These are phyloP conservation scores for Zoanthus sociatus DNA, from an alignment of 92 coral and sea anemone species.

Conservation along the genomic window DNA sequence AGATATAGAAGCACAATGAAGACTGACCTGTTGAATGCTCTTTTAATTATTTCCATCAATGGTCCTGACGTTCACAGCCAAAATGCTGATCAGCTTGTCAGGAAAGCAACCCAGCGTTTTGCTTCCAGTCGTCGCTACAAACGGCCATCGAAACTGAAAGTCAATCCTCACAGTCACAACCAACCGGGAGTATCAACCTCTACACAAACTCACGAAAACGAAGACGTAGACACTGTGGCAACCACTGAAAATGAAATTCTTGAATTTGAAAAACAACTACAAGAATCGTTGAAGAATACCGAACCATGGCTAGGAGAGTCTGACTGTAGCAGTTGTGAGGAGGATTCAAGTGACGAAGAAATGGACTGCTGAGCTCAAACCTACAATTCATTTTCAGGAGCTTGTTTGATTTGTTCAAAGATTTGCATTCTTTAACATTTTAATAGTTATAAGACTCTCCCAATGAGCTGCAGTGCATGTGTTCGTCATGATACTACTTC, in stretches of 20 bases:
- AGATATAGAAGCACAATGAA: conserved; percentile 47
- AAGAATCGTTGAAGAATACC: conserved; percentile 28
- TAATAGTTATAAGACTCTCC: conserved; percentile 23
- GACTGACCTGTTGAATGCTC: conserved; percentile 47
- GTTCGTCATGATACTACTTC: conserved; percentile 3
- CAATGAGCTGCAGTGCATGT: conserved; percentile 6
- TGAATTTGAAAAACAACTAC: conserved; percentile 26
- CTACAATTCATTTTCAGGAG: conserved; percentile 13
- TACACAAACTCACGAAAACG: conserved; percentile 28
- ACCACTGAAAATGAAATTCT: conserved; percentile 9
- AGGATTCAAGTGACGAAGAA: conserved; percentile 22
- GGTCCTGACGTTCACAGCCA: conserved; percentile 39
- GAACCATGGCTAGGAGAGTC: conserved; percentile 13
- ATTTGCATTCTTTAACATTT: conserved; percentile 19
- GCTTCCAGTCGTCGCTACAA: conserved; percentile 47
- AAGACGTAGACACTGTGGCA: conserved; percentile 29
- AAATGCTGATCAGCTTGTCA: conserved; percentile 31
- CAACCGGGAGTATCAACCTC: conserved; percentile 16
- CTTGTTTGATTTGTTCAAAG: conserved; percentile 21
- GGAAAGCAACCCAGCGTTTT: conserved; percentile 44
- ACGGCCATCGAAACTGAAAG: conserved; percentile 37
- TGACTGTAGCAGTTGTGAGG: conserved; percentile 27
- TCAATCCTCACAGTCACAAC: conserved; percentile 20
- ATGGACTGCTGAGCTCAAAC: conserved; percentile 23
- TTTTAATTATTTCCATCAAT: conserved; percentile 33